phyloP scores from a whole-genome alignment of 1,140 invertebrate species.

The Hormaphis cornu region DNA sequence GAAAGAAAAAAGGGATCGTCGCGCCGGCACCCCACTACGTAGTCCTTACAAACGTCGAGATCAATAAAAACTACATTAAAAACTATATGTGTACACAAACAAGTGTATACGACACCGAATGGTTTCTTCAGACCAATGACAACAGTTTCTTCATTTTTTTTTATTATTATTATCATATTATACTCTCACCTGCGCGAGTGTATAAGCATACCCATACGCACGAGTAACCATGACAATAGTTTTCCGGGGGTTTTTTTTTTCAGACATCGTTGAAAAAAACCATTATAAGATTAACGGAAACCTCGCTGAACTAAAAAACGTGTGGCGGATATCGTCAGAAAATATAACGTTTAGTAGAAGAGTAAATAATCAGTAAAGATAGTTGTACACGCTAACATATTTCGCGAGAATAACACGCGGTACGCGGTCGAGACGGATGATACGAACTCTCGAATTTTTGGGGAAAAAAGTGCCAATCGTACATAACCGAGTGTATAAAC shows the following conservation, averaged over 20 bases:
- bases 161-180: conserved; percentile 20
- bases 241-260: not conserved
- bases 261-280: not conserved
- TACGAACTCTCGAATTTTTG: too few relatives aligned
- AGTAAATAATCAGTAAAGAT: too few relatives aligned
- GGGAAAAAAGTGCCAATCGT: too few relatives aligned
- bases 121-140: conserved; percentile 28
- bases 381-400: too few relatives aligned
- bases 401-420: too few relatives aligned
- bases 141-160: conserved; percentile 2
- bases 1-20: conserved; percentile 22
- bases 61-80: conserved; percentile 31
- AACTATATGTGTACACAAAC: conserved; percentile 23
- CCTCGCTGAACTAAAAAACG: too few relatives aligned
- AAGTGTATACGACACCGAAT: conserved; percentile 26
- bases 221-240: conserved; percentile 23
- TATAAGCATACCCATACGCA: too few relatives aligned
- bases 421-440: too few relatives aligned
- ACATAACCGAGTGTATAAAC: too few relatives aligned
- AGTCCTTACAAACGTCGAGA: conserved; percentile 31
- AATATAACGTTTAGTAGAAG: too few relatives aligned
- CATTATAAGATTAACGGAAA: too few relatives aligned
- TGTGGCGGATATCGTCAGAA: too few relatives aligned
- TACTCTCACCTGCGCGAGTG: conserved; percentile 23
- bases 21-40: conserved; percentile 19